Evolutionary conservation across 2,797 vertebrate genomes (phyloP), one percentile per base, ranked within the genome.

Genomic region (Acanthurus tractus): DNA sequence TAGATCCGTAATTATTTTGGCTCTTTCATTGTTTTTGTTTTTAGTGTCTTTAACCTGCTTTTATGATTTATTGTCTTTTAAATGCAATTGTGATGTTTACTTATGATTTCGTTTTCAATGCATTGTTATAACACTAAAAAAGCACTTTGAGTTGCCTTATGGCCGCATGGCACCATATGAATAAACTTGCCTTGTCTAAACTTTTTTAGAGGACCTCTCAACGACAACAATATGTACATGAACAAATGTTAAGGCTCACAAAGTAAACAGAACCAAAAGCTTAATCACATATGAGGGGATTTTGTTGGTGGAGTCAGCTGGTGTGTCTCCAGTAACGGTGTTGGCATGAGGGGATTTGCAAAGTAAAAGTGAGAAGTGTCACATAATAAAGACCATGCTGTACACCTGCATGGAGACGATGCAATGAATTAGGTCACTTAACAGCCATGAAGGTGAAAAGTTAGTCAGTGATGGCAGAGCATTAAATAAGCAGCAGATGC

Each of bases 331-430:
- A 23, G 59, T 55, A 4, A 50, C 12, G 13, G n/a, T 10, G 10
- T 55, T 63, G 13, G 4, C 9, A 48, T 40, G 29, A 40, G 38
- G 61, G 11, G 9, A 25, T 38, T 8, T 25, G 15, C 20, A 12
- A 23, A 62, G 69, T 53, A 1, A 44, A 63, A 17, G 25, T 23
- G 58, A 54, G 22, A 46, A 1, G 63, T 42, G 70, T 57, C 44
- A 7, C 22, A 34, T 58, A 42, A 15, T 34, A 65, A 52, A 36
- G 53, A 42, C 34, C 62, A 49, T 1, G 20, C 29, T 44, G 34
- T 3, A 6, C 23, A 65, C 46, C 71, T 42, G 52, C 29, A 57
- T 49, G 3, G 6, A 12, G 11, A 40, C 14, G 13, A 44, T 45
- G 17, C 23, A 52, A 36, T 36, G 22, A 36, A 23, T 36, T 38